Evolutionary conservation across 2,113 vertebrate species (phyloP).

Genomic region (Parotia lawesii): DNA sequence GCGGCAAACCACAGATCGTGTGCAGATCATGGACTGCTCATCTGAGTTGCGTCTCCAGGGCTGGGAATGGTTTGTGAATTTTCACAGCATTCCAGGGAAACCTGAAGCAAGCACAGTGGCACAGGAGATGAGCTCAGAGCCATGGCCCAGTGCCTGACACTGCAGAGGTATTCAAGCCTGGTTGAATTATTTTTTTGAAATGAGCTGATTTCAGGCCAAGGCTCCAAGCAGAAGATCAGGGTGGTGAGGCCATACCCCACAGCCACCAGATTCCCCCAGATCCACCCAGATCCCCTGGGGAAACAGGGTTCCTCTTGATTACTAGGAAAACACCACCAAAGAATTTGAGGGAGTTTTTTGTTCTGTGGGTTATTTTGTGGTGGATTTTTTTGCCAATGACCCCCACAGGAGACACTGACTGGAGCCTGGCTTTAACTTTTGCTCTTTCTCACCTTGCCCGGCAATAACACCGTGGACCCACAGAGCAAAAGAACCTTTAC

Average conservation of each 20-base stretch:
- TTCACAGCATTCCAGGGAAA: neutral
- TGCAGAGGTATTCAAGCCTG: neutral
- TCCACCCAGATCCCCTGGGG: neutral
- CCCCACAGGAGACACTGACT: neutral
- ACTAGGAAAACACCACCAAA: neutral
- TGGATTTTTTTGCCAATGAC: neutral
- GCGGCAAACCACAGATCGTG: neutral
- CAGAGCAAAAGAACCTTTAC: neutral
- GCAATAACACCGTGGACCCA: neutral
- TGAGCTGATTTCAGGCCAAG: neutral
- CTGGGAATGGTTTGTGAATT: neutral
- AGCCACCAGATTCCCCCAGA: neutral
- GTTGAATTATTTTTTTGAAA: neutral
- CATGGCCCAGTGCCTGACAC: constrained; percentile 6
- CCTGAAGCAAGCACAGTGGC: neutral
- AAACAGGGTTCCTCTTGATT: neutral
- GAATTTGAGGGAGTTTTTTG: neutral
- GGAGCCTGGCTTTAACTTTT: neutral
- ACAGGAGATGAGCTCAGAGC: neutral
- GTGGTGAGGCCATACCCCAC: neutral
- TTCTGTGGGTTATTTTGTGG: neutral
- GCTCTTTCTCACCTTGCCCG: neutral
- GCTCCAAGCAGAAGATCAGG: neutral
- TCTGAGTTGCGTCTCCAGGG: neutral
- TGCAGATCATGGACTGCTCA: neutral